Evolutionary conservation across 2,113 vertebrate species (phyloP).

Genomic region (Microcebus jonahi): DNA sequence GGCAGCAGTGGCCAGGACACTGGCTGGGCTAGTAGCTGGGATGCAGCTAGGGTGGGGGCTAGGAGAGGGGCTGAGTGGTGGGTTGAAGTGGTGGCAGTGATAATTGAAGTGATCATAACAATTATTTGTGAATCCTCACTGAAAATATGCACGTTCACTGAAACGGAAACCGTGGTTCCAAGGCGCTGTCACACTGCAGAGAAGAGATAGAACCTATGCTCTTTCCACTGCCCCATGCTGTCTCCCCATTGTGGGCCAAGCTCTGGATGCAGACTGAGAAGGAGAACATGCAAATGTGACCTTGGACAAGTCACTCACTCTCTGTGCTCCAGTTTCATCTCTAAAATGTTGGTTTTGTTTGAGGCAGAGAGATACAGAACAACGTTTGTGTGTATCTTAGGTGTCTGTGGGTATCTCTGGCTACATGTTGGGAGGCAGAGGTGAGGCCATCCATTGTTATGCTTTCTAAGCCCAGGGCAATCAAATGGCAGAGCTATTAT

Average conservation of each 20-base stretch:
- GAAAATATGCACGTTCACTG: neutral
- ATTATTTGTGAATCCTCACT: neutral
- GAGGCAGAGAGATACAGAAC: neutral
- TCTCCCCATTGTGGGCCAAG: neutral
- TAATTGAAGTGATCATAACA: neutral
- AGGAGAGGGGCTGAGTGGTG: no score
- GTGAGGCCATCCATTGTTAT: neutral
- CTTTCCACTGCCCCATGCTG: neutral
- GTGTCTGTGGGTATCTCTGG: neutral
- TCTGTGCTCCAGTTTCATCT: neutral
- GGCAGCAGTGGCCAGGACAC: neutral
- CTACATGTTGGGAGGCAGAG: neutral
- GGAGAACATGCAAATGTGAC: neutral
- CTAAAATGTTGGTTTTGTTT: neutral
- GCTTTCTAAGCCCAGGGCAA: neutral
- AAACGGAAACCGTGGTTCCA: neutral
- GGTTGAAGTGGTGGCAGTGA: neutral
- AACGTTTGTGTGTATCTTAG: neutral
- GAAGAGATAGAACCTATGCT: neutral
- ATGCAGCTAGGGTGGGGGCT: neutral
- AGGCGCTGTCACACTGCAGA: neutral
- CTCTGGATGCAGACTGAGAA: neutral
- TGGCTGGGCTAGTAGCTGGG: neutral
- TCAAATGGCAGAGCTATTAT: neutral
- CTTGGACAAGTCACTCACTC: neutral